A percentile compares a stretch with the other conserved stretches of the same genome.
Evolutionary conservation across 1,140 invertebrate species (phyloP).

Genomic region (Penaeus vannamei): DNA sequence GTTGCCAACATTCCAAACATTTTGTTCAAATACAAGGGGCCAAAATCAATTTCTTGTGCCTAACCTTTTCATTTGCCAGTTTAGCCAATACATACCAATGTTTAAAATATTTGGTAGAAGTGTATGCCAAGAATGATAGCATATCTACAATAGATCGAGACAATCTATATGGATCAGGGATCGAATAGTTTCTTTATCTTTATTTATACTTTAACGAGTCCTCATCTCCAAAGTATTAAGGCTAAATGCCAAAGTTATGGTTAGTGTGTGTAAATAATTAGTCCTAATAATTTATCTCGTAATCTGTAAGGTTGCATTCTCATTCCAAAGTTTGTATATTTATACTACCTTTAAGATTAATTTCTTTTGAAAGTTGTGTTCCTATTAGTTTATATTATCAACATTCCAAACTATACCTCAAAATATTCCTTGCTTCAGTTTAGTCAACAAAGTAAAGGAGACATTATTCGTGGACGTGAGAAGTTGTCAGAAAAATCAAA

Average conservation of each 20-base stretch:
- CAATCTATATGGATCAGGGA: constrained; percentile 63
- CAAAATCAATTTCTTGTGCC: constrained; percentile 64
- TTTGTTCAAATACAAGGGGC: constrained; percentile 65
- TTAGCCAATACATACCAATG: too few species aligned
- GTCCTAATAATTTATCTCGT: constrained; percentile 63
- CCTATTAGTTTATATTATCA: constrained; percentile 61
- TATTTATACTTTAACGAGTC: constrained; percentile 52
- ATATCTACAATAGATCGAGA: constrained; percentile 57
- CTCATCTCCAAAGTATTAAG: constrained; percentile 60
- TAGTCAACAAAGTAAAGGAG: constrained; percentile 26
- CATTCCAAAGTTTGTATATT: constrained; percentile 64
- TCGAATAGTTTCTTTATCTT: constrained; percentile 34
- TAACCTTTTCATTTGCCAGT: constrained; percentile 57
- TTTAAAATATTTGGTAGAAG: background rate
- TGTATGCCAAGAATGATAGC: constrained; percentile 56
- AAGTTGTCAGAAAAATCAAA: too few species aligned
- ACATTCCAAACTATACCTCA: constrained; percentile 50
- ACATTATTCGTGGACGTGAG: background rate
- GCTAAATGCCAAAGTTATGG: constrained; percentile 63
- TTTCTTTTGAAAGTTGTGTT: constrained; percentile 54
- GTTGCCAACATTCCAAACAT: constrained; percentile 63
- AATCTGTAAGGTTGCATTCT: constrained; percentile 58
- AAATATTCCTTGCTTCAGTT: constrained; percentile 38
- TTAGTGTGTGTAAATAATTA: constrained; percentile 63
- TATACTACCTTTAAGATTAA: constrained; percentile 42